These are phyloP conservation scores for Hirtodrosophila alboralis DNA, from an alignment of 2,888 invertebrate genomes.

Conservation along the genomic window DNA sequence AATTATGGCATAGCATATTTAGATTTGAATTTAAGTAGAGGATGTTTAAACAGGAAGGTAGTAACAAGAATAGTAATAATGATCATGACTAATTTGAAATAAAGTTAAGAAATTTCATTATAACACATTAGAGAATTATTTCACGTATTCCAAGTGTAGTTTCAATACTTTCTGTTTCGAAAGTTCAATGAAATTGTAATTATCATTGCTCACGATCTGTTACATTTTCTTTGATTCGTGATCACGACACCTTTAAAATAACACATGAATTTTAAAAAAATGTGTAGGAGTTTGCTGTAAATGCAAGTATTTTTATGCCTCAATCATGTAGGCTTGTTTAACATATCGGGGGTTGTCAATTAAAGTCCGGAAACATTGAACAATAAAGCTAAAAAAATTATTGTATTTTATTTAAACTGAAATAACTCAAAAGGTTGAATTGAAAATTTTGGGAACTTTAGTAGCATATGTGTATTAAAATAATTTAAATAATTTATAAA, in stretches of 20 bases:
- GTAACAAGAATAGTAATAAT: slow-evolving; percentile 20
- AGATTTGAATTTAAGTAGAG: slow-evolving; percentile 44
- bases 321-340: too few species aligned
- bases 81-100: slow-evolving; percentile 49
- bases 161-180: slow-evolving; percentile 19
- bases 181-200: slow-evolving; percentile 39
- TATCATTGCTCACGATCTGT: slow-evolving; percentile 37
- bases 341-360: too few species aligned
- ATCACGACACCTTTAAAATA: slow-evolving; percentile 28
- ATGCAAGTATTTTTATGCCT: slow-evolving; percentile 1
- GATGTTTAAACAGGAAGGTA: slow-evolving; percentile 33
- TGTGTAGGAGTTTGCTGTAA: background rate
- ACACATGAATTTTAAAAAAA: too few species aligned
- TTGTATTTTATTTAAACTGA: too few species aligned
- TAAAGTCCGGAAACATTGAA: too few species aligned
- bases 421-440: too few species aligned
- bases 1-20: slow-evolving; percentile 5
- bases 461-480: too few species aligned
- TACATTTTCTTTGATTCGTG: background rate
- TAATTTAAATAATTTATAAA: too few species aligned
- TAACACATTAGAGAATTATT: slow-evolving; percentile 13
- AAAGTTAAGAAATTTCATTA: too few species aligned
- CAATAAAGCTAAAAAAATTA: too few species aligned
- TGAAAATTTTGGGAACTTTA: too few species aligned
- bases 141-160: slow-evolving; percentile 1